Percentiles rank a stretch among this genome's conserved stretches.
Evolutionary conservation across 2,888 invertebrate species (phyloP).

Genomic region (Trachelus troglodyta): DNA sequence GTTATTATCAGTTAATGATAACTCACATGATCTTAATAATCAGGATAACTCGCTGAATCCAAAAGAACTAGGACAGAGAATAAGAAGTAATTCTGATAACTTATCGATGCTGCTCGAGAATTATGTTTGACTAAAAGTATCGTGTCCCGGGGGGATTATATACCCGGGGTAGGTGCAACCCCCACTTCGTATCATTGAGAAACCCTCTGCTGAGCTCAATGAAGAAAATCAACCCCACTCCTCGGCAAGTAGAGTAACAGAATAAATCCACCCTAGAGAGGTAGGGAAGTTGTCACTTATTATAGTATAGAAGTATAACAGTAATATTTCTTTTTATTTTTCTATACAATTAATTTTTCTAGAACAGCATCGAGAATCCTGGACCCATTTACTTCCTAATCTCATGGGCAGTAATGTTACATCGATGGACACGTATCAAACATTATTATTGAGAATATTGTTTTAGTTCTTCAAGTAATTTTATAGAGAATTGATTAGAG

Average conservation of each 20-base stretch:
- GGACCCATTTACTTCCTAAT: not conserved
- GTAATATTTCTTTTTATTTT: not conserved
- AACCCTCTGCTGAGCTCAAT: not conserved
- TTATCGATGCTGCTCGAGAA: not conserved
- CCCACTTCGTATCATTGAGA: not conserved
- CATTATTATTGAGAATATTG: not conserved
- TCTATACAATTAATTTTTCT: not conserved
- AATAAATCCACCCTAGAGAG: not conserved
- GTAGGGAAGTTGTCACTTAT: not conserved
- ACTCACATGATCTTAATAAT: not conserved
- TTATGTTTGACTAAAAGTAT: not conserved
- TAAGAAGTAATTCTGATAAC: not conserved
- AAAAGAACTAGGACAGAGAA: not conserved
- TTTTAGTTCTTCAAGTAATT: not conserved
- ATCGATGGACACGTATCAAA: not conserved
- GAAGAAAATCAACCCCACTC: not conserved
- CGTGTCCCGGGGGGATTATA: not conserved
- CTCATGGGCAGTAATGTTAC: not conserved
- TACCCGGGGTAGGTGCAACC: not conserved
- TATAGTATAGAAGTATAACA: not conserved
- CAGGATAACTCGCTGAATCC: not conserved
- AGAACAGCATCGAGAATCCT: not conserved
- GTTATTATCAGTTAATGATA: not conserved
- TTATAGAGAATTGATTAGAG: too few relatives aligned
- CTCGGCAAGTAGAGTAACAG: not conserved